A percentile compares a stretch with the other conserved stretches of the same genome.
These are phyloP conservation scores for Babyrousa celebensis DNA, from an alignment of 2,797 vertebrate species.

Conservation along the genomic window DNA sequence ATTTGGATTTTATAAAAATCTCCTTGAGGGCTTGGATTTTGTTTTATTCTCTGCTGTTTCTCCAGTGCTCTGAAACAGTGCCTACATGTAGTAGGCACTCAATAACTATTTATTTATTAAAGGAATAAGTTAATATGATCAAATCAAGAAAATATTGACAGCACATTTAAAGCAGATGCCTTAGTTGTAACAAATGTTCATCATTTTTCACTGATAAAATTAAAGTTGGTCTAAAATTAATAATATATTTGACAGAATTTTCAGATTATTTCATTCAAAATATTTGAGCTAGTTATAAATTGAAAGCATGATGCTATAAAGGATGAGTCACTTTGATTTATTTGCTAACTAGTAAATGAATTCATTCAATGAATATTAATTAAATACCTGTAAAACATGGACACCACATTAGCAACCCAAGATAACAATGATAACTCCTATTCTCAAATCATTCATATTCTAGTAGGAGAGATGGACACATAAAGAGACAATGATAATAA, in stretches of 20 bases:
- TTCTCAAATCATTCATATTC: neutral
- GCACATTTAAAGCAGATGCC: neutral
- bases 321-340: slow-evolving; percentile 13
- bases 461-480: neutral
- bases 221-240: slow-evolving; percentile 57
- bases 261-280: slow-evolving; percentile 4
- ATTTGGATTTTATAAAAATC: neutral
- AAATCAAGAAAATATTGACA: neutral
- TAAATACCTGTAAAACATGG: neutral
- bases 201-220: slow-evolving; percentile 31
- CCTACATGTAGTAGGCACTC: neutral
- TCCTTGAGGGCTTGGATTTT: neutral
- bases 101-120: neutral
- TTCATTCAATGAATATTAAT: slow-evolving; percentile 34
- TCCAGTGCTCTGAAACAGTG: slow-evolving; percentile 26
- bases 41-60: slow-evolving; percentile 34
- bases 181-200: slow-evolving; percentile 11
- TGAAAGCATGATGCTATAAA: slow-evolving; percentile 33
- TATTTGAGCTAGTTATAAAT: slow-evolving; percentile 32
- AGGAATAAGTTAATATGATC: neutral
- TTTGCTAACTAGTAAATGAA: neutral
- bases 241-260: neutral
- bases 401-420: neutral
- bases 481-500: slow-evolving; percentile 25
- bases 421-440: neutral